Percentiles rank a stretch among this genome's conserved stretches.
Conservation (phyloP, 2,888 invertebrate species). For the Alentia gelatinosa region DNA sequence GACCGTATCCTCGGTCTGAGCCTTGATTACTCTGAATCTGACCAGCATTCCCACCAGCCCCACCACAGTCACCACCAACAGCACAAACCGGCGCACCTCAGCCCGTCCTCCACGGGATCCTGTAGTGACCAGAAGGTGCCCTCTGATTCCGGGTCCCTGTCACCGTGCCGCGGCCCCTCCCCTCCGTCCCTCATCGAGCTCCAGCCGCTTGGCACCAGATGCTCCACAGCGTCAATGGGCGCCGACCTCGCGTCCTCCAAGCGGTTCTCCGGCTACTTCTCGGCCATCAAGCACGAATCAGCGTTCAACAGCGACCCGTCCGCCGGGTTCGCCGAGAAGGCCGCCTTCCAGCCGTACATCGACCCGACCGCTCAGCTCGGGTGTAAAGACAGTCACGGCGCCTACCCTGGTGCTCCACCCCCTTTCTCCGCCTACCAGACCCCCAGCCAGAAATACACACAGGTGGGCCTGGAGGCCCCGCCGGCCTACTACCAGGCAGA, state of each 20-base stretch:
- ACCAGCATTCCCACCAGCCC: neutral
- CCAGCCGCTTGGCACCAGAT: too few relatives aligned
- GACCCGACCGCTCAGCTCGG: neutral
- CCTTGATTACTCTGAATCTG: slow-evolving; percentile 3
- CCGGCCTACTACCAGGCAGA: slow-evolving; percentile 22
- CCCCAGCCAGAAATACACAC: neutral
- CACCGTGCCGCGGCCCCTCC: slow-evolving; percentile 25
- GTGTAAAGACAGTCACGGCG: neutral
- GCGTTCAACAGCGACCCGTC: neutral
- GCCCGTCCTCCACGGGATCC: slow-evolving; percentile 17
- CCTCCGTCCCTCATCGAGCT: slow-evolving; percentile 55
- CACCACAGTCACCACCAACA: neutral
- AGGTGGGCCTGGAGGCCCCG: neutral
- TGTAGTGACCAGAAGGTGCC: slow-evolving; percentile 52
- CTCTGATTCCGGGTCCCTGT: slow-evolving; percentile 43
- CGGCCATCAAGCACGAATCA: neutral
- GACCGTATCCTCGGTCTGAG: slow-evolving; percentile 45
- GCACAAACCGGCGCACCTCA: neutral
- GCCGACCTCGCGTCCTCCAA: slow-evolving; percentile 6
- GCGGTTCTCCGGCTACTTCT: neutral
- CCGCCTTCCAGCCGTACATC: slow-evolving; percentile 41
- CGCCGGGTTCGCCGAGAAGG: neutral
- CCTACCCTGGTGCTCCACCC: neutral
- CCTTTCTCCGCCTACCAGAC: neutral
- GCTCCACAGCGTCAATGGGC: too few relatives aligned